phyloP scores from a whole-genome alignment of 1,140 invertebrate genomes.

The Conus ventricosus region DNA sequence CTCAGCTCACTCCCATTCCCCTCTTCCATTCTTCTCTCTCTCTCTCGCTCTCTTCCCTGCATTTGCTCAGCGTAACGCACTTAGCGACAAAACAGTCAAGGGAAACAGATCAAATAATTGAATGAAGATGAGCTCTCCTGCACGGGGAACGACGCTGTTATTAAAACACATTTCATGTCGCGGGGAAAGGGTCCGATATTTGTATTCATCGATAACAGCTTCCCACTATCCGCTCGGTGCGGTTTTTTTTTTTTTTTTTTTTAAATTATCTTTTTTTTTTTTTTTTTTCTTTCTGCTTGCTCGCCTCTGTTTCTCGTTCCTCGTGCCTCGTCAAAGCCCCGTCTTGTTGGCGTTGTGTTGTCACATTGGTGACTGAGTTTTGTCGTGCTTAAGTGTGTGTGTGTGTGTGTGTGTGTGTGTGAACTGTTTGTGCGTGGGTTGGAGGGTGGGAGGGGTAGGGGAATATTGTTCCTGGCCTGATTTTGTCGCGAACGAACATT shows the following conservation, averaged over 20 bases:
- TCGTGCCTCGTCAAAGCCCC: no score
- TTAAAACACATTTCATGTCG: slow-evolving; percentile 27
- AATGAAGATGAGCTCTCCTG: neutral
- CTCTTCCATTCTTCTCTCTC: neutral
- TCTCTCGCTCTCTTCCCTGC: neutral
- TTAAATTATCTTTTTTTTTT: neutral
- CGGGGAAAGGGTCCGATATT: neutral
- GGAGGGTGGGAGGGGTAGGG: neutral
- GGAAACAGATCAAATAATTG: slow-evolving; percentile 13
- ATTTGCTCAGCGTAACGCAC: neutral
- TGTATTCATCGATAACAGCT: slow-evolving; percentile 11
- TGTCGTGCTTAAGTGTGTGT: neutral
- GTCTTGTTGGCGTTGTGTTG: neutral
- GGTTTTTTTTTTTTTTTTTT: neutral
- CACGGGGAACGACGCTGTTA: neutral
- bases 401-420: slow-evolving; percentile 13
- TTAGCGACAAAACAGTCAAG: neutral
- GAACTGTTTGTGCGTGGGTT: neutral
- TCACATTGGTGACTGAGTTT: no score
- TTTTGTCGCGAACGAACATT: no score
- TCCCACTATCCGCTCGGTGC: neutral
- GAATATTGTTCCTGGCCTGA: neutral
- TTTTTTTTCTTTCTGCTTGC: neutral
- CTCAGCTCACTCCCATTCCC: no score
- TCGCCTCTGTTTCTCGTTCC: no score